Conservation (phyloP, 2,888 invertebrate genomes). For the Diplazon laetatorius region DNA sequence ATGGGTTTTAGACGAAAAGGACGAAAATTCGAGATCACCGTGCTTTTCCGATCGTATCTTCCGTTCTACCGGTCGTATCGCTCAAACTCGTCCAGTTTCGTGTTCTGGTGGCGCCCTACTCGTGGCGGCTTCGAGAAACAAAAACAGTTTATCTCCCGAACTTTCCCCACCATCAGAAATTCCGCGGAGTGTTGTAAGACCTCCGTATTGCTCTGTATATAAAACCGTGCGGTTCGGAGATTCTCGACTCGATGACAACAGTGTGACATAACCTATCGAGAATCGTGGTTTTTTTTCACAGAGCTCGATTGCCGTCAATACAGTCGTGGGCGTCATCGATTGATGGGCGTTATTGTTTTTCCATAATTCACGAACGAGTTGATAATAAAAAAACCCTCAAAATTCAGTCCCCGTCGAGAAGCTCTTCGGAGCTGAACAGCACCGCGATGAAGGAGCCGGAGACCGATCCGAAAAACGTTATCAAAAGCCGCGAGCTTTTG, state of each 20-base stretch:
- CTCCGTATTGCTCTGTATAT: too few species aligned
- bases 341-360: slow-evolving; percentile 69
- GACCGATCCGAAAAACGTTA: slow-evolving; percentile 89
- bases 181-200: too few species aligned
- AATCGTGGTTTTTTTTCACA: slow-evolving; percentile 11
- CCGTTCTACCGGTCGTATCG: too few species aligned
- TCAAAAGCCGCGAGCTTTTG: slow-evolving; percentile 94
- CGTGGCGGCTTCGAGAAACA: too few species aligned
- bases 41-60: too few species aligned
- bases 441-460: slow-evolving; percentile 82
- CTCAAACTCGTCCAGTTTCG: too few species aligned
- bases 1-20: too few species aligned
- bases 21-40: too few species aligned
- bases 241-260: slow-evolving; percentile 61
- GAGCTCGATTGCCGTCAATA: background rate
- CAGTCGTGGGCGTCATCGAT: slow-evolving; percentile 63
- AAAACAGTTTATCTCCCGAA: too few species aligned
- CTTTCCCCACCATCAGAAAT: too few species aligned
- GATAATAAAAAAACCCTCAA: slow-evolving; percentile 60
- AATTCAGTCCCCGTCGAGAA: slow-evolving; percentile 67
- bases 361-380: slow-evolving; percentile 51
- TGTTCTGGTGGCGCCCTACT: too few species aligned
- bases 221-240: background rate
- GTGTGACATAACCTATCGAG: slow-evolving; percentile 71
- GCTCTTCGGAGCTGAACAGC: slow-evolving; percentile 52